These are phyloP conservation scores for Brevimyrus niger DNA, from an alignment of 2,113 vertebrate genomes.

Conservation along the genomic window DNA sequence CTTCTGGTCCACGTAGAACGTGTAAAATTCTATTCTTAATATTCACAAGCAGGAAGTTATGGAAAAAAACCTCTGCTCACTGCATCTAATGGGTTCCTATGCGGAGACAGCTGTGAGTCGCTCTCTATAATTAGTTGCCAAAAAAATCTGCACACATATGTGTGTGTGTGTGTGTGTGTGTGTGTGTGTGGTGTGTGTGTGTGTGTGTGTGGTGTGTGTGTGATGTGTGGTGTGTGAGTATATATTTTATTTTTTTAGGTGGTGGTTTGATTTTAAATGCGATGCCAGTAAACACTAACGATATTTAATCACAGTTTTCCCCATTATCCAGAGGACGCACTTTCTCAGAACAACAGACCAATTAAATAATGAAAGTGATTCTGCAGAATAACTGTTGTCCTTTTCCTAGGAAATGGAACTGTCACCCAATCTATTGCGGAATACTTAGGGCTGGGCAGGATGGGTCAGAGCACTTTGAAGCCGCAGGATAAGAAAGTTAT, in stretches of 20 bases:
- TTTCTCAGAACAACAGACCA: background rate
- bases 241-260: background rate
- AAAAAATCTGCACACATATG: constrained; percentile 51
- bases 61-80: constrained; percentile 77
- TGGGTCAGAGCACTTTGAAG: background rate
- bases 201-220: background rate
- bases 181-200: background rate
- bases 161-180: background rate
- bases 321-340: background rate
- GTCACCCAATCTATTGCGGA: background rate
- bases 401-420: background rate
- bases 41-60: constrained; percentile 93
- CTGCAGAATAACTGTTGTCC: background rate
- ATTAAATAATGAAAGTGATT: background rate
- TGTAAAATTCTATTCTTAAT: constrained; percentile 99
- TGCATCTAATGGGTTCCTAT: constrained; percentile 91
- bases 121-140: constrained; percentile 94
- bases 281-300: background rate
- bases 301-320: background rate
- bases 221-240: background rate
- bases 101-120: constrained; percentile 91
- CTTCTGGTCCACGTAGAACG: constrained; percentile 82
- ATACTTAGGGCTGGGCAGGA: background rate
- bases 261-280: background rate
- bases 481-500: background rate